Conservation (phyloP, 2,888 invertebrate genomes). For the Hedya salicella region DNA sequence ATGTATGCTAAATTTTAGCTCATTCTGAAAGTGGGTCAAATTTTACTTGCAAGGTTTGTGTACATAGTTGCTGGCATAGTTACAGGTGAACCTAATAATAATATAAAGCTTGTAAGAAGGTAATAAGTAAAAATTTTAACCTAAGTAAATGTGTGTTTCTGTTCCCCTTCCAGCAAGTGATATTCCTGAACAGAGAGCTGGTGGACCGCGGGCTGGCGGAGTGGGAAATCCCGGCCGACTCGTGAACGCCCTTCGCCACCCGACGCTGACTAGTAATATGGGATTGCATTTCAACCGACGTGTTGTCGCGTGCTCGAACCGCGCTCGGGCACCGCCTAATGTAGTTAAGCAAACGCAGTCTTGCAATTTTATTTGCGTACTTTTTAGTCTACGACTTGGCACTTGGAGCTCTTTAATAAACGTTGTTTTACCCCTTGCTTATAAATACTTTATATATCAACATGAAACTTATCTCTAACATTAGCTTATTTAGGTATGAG, state of each 20-base stretch:
- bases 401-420: constrained; percentile 68
- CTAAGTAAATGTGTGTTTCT: too few species aligned
- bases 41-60: too few species aligned
- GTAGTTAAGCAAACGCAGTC: constrained; percentile 51
- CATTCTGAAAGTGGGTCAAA: too few species aligned
- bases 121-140: too few species aligned
- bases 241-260: constrained; percentile 63
- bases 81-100: too few species aligned
- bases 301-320: constrained; percentile 56
- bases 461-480: constrained; percentile 33
- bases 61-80: too few species aligned
- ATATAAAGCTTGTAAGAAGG: too few species aligned
- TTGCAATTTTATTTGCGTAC: constrained; percentile 54
- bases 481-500: constrained; percentile 43
- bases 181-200: constrained; percentile 94
- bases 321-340: constrained; percentile 46
- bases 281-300: constrained; percentile 74
- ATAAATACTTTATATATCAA: constrained; percentile 37
- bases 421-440: constrained; percentile 52
- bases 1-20: too few species aligned
- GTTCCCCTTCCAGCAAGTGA: constrained; percentile 87
- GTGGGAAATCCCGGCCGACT: constrained; percentile 85
- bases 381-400: constrained; percentile 63
- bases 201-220: constrained; percentile 93
- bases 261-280: constrained; percentile 69